Percentiles rank a stretch among this genome's conserved stretches.
Conservation (phyloP, 2,797 vertebrate genomes). For the Sebastes hubbsi region DNA sequence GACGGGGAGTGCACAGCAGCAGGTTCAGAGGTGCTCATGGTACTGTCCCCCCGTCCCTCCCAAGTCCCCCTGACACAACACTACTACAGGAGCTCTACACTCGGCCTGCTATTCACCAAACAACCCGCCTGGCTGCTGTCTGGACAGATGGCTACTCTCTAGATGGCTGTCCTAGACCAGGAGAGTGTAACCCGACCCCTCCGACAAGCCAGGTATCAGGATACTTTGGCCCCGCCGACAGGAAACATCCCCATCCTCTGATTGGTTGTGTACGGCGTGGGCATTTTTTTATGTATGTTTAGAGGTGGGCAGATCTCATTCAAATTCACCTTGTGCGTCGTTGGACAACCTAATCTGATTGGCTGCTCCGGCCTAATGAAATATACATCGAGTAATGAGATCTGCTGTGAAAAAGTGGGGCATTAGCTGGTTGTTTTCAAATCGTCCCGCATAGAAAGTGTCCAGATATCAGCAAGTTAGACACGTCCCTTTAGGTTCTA, state of each 20-base stretch:
- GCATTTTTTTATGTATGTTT: constrained; percentile 40
- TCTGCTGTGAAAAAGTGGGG: constrained; percentile 59
- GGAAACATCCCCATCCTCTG: constrained; percentile 45
- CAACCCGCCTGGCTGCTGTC: constrained; percentile 28
- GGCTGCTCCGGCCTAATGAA: constrained; percentile 77
- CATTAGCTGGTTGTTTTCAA: constrained; percentile 11
- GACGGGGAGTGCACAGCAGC: constrained; percentile 75
- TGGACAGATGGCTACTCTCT: constrained; percentile 33
- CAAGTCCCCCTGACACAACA: constrained; percentile 21
- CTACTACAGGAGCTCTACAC: constrained; percentile 5
- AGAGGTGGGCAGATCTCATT: constrained; percentile 52
- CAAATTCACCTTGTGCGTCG: constrained; percentile 50
- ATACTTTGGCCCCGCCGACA: constrained; percentile 46
- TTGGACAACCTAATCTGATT: constrained; percentile 75
- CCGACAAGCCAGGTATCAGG: constrained; percentile 38
- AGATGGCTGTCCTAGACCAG: constrained; percentile 28
- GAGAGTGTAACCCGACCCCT: constrained; percentile 51
- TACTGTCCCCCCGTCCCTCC: constrained; percentile 31
- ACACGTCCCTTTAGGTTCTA: neutral
- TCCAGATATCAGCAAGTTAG: neutral
- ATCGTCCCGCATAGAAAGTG: neutral
- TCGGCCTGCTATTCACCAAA: constrained; percentile 11
- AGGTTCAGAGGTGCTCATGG: constrained; percentile 79
- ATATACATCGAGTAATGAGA: constrained; percentile 87
- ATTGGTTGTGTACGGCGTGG: constrained; percentile 51